phyloP scores from a whole-genome alignment of 1,140 invertebrate species.

The Nephotettix cincticeps region DNA sequence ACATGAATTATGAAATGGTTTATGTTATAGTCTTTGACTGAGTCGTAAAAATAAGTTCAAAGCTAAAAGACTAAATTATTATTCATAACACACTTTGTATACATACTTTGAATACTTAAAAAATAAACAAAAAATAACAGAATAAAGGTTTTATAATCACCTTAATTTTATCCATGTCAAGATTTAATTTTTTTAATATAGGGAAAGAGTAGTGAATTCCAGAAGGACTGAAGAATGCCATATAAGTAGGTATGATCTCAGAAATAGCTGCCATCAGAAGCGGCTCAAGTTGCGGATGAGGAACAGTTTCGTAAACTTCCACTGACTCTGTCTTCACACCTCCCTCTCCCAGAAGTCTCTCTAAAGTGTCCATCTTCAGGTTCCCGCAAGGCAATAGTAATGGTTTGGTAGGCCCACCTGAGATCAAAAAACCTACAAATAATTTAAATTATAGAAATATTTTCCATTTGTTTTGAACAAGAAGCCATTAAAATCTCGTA shows the following conservation, averaged over 20 bases:
- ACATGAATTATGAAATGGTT: too few relatives aligned
- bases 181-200: not conserved
- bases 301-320: constrained; percentile 12
- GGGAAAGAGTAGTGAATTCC: not conserved
- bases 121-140: too few relatives aligned
- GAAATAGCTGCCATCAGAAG: not conserved
- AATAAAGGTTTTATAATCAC: not conserved
- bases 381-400: constrained; percentile 11
- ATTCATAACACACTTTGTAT: too few relatives aligned
- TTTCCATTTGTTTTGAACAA: not conserved
- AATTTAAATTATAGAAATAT: not conserved
- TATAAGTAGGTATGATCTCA: not conserved
- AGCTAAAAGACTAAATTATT: too few relatives aligned
- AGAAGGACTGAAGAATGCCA: constrained; percentile 10
- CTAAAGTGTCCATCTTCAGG: constrained; percentile 7
- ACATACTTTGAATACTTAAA: too few relatives aligned
- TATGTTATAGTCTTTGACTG: too few relatives aligned
- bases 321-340: not conserved
- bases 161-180: constrained; percentile 17
- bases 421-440: not conserved
- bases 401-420: not conserved
- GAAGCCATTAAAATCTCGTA: not conserved
- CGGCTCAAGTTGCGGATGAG: not conserved
- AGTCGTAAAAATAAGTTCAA: too few relatives aligned
- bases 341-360: not conserved